phyloP scores from a whole-genome alignment of 1,140 invertebrate genomes.

The Pseudomyrmex gracilis region DNA sequence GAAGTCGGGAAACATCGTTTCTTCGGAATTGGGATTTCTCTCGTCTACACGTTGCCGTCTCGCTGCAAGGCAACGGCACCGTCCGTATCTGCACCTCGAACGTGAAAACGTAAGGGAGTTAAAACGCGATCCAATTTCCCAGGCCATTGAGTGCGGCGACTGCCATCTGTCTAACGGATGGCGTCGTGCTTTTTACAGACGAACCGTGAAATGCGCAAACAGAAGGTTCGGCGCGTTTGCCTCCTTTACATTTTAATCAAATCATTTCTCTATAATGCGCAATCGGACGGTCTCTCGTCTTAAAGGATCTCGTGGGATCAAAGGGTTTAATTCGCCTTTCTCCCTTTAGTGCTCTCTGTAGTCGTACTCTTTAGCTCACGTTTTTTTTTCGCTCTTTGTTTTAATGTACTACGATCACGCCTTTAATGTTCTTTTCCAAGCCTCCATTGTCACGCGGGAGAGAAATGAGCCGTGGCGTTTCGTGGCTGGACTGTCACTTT shows the following conservation, averaged over 20 bases:
- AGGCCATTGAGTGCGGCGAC: slow-evolving; percentile 86
- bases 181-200: slow-evolving; percentile 83
- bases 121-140: slow-evolving; percentile 86
- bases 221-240: slow-evolving; percentile 78
- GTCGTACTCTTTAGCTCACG: slow-evolving; percentile 1
- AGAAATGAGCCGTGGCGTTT: slow-evolving; percentile 59
- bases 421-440: slow-evolving; percentile 50
- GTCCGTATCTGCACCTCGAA: slow-evolving; percentile 64
- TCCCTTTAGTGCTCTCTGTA: not conserved
- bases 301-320: slow-evolving; percentile 73
- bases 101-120: slow-evolving; percentile 84
- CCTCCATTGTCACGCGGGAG: slow-evolving; percentile 38
- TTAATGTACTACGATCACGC: slow-evolving; percentile 3
- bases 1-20: slow-evolving; percentile 30
- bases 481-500: slow-evolving; percentile 29
- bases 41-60: slow-evolving; percentile 46
- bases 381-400: slow-evolving; percentile 35
- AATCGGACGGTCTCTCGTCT: slow-evolving; percentile 70
- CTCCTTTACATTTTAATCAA: slow-evolving; percentile 86
- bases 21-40: slow-evolving; percentile 52
- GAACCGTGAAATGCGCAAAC: slow-evolving; percentile 86
- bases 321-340: slow-evolving; percentile 75
- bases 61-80: slow-evolving; percentile 38
- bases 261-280: slow-evolving; percentile 84
- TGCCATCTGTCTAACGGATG: slow-evolving; percentile 85